These are phyloP conservation scores for Zaprionus taronus DNA, from an alignment of 1,140 invertebrate species.

Conservation along the genomic window DNA sequence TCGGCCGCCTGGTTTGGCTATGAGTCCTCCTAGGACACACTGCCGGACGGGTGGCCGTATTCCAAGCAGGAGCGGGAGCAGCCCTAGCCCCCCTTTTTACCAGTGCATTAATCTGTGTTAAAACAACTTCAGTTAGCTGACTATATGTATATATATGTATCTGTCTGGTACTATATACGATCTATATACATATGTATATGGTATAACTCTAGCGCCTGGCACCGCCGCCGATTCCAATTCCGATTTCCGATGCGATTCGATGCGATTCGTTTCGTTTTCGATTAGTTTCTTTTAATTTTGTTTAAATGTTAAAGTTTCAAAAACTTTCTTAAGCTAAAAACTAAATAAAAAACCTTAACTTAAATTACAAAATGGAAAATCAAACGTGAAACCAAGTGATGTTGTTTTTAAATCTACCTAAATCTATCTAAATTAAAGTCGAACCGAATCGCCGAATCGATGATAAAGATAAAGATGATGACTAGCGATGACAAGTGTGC, in stretches of 20 bases:
- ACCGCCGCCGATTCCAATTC: background rate
- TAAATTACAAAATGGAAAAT: slow-evolving; percentile 61
- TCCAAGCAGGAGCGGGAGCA: slow-evolving; percentile 54
- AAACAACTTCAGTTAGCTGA: slow-evolving; percentile 46
- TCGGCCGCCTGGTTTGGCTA: slow-evolving; percentile 84
- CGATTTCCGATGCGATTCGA: background rate
- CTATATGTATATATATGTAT: slow-evolving; percentile 7
- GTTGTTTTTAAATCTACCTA: slow-evolving; percentile 69
- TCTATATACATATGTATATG: slow-evolving; percentile 8
- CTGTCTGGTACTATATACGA: background rate
- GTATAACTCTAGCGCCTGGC: background rate
- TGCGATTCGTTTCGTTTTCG: slow-evolving; percentile 4
- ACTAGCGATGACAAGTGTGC: slow-evolving; percentile 57
- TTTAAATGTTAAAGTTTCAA: slow-evolving; percentile 65
- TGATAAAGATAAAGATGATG: slow-evolving; percentile 17
- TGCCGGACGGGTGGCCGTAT: slow-evolving; percentile 64
- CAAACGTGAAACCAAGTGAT: slow-evolving; percentile 84
- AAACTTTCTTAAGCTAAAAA: slow-evolving; percentile 70
- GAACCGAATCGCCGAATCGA: slow-evolving; percentile 4
- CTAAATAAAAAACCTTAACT: slow-evolving; percentile 41
- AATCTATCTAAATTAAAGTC: slow-evolving; percentile 59
- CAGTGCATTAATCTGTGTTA: slow-evolving; percentile 84
- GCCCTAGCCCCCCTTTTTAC: slow-evolving; percentile 55
- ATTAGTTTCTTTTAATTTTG: slow-evolving; percentile 29
- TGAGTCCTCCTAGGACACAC: slow-evolving; percentile 77